A percentile compares a stretch with the other conserved stretches of the same genome.
These are phyloP conservation scores for Antechinus stuartii DNA, from an alignment of 2,113 vertebrate genomes.

Conservation along the genomic window DNA sequence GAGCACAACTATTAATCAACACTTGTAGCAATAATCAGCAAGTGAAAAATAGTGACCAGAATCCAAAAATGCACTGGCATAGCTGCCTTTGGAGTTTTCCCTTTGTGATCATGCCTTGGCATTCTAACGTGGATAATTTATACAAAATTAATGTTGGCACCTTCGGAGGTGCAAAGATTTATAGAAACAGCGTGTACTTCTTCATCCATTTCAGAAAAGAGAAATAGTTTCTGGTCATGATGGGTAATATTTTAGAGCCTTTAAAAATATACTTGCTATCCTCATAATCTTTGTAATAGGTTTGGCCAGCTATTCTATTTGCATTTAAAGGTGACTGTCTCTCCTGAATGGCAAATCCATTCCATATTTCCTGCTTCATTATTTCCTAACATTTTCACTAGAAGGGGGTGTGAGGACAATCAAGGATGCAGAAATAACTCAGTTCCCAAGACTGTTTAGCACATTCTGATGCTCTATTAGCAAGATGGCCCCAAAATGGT, in stretches of 20 bases:
- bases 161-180: constrained; percentile 80
- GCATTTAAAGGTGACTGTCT: constrained; percentile 6
- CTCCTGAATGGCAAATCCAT: constrained; percentile 27
- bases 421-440: constrained; percentile 75
- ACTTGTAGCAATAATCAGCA: constrained; percentile 86
- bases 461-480: constrained; percentile 71
- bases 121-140: constrained; percentile 81
- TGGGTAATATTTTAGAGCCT: constrained; percentile 75
- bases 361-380: constrained; percentile 27
- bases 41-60: constrained; percentile 85
- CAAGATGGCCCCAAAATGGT: neutral
- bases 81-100: constrained; percentile 67
- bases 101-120: constrained; percentile 82
- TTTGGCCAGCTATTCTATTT: constrained; percentile 24
- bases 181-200: constrained; percentile 72
- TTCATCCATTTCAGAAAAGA: constrained; percentile 68
- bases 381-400: constrained; percentile 48
- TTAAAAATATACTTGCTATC: constrained; percentile 62
- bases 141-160: constrained; percentile 80
- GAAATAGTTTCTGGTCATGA: constrained; percentile 69
- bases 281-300: constrained; percentile 52
- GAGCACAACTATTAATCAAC: constrained; percentile 87
- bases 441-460: constrained; percentile 72
- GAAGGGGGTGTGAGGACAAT: constrained; percentile 36
- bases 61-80: constrained; percentile 77